These are phyloP conservation scores for Brachionus calyciflorus DNA, from an alignment of 1,140 invertebrate species.

Conservation along the genomic window DNA sequence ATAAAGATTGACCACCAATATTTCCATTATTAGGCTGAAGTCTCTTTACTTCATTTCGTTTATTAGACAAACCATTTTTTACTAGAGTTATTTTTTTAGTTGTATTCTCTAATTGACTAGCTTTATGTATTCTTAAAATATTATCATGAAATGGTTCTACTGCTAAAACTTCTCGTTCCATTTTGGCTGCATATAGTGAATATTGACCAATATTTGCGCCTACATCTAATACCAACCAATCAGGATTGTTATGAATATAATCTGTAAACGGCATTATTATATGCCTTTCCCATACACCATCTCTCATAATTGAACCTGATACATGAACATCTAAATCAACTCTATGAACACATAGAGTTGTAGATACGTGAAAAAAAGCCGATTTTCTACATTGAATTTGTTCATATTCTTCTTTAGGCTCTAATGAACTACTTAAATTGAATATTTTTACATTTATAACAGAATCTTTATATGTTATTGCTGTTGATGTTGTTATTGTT, in stretches of 20 bases:
- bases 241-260: background rate
- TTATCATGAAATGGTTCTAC: slow-evolving; percentile 19
- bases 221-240: slow-evolving; percentile 12
- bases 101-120: background rate
- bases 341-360: background rate
- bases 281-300: background rate
- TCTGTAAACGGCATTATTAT: background rate
- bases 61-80: background rate
- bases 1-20: slow-evolving; percentile 20
- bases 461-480: too few species aligned
- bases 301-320: background rate
- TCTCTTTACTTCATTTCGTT: background rate
- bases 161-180: background rate
- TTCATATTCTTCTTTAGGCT: background rate
- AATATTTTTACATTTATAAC: too few species aligned
- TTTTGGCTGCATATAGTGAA: slow-evolving; percentile 3
- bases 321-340: background rate
- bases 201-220: slow-evolving; percentile 30
- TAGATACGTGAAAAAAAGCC: background rate
- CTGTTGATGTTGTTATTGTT: too few species aligned
- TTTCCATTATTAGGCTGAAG: background rate
- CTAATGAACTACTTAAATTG: too few species aligned
- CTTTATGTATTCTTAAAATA: background rate
- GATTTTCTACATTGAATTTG: background rate
- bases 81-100: background rate